These are phyloP conservation scores for Enteromius argenteus DNA, from an alignment of 2,797 vertebrate species.

Conservation along the genomic window DNA sequence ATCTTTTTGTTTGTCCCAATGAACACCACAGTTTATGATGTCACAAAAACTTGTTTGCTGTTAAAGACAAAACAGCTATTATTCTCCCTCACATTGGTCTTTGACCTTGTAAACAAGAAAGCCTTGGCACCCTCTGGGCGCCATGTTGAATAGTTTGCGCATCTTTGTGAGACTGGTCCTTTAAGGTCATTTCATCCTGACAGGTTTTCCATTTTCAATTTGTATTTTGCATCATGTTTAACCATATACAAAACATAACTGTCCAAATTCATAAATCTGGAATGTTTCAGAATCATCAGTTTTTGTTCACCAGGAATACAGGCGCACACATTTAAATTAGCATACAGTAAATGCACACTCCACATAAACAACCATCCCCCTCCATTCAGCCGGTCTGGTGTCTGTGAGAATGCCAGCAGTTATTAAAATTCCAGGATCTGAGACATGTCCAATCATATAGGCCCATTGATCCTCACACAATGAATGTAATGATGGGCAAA, in stretches of 20 bases:
- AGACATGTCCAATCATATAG: conserved; percentile 66
- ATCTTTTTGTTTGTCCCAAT: conserved; percentile 69
- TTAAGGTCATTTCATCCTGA: conserved; percentile 35
- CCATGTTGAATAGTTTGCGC: conserved; percentile 14
- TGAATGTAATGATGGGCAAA: conserved; percentile 58
- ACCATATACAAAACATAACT: not conserved
- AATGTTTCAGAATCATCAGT: not conserved
- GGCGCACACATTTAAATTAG: not conserved
- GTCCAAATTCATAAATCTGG: conserved; percentile 1
- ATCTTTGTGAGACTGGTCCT: conserved; percentile 35
- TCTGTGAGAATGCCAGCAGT: conserved; percentile 53
- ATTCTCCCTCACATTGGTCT: conserved; percentile 54
- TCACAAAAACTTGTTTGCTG: conserved; percentile 67
- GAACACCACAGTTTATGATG: conserved; percentile 66
- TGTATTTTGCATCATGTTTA: not conserved
- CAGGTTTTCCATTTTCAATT: not conserved
- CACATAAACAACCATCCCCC: conserved; percentile 18
- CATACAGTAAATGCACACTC: conserved; percentile 5
- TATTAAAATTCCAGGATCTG: conserved; percentile 69
- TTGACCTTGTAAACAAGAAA: conserved; percentile 69
- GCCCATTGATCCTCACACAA: conserved; percentile 34
- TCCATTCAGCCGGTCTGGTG: conserved; percentile 12
- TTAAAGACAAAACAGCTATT: conserved; percentile 64
- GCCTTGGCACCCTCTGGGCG: conserved; percentile 35
- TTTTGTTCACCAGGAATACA: not conserved